Base-by-base conservation (phyloP, 1,140 invertebrate genomes). In the Yoshiicerus persimilis region DNA sequence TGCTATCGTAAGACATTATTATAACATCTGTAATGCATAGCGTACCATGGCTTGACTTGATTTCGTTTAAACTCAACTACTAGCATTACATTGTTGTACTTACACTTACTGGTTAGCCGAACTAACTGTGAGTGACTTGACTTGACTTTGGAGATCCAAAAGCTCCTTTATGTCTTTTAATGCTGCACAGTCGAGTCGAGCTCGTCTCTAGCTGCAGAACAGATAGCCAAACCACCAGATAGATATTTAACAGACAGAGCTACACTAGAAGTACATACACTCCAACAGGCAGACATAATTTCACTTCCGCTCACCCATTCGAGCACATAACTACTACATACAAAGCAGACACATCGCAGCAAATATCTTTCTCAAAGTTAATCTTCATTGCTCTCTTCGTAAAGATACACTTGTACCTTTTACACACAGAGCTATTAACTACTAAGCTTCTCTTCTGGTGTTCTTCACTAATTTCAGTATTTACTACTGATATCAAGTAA, bases 231-330 rank as follows among this genome's bases (percentile, higher is more conserved):
- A 70, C 66, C 66, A 70, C 66, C 16, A 16, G 9, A 32, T n/a
- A n/a, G 47, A 56, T 56, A 56, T 56, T 56, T 56, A 56, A 56
- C 47, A 56, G 47, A 56, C 47, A 56, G 47, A 56, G 13, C 47
- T 47, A 47, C 41, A 47, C 41, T 39, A 47, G n/a, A 13, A 47
- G 13, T 56, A 66, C 66, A 70, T 30, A 70, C 25, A 70, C 10
- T 70, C 25, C 64, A 66, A 66, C 4, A 13, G 34, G 2, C 70
- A 10, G 75, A 38, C 75, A 36, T 80, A 80, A 80, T 80, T 80
- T 80, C 75, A 80, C 75, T 80, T 80, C 75, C 75, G 75, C 75
- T 80, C 75, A 80, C 75, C 75, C 75, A 80, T 36, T 80, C 75
- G 75, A 80, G 30, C 75, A 80, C 32, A 80, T 80, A 32, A 80